These are phyloP conservation scores for Cheilosia grossa DNA, from an alignment of 2,888 invertebrate species.

Conservation along the genomic window DNA sequence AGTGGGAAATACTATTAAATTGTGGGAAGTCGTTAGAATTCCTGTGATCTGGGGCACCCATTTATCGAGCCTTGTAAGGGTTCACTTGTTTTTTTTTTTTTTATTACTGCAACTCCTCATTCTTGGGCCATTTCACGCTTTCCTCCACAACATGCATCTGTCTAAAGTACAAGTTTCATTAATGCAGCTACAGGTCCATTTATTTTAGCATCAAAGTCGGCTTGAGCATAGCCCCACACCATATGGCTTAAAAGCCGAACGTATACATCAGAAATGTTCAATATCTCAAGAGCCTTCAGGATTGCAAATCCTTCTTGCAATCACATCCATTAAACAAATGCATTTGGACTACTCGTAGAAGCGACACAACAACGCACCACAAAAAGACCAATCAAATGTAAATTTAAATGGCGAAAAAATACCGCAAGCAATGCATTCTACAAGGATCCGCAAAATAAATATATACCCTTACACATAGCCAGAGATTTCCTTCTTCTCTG, in stretches of 20 bases:
- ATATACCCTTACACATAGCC: slow-evolving; percentile 6
- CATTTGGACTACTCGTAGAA: slow-evolving; percentile 56
- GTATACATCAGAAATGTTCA: slow-evolving; percentile 26
- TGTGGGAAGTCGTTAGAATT: too few species aligned
- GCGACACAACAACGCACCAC: slow-evolving; percentile 41
- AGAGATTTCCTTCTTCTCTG: slow-evolving; percentile 32
- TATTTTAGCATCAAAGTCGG: slow-evolving; percentile 9
- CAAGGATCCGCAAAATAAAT: slow-evolving; percentile 49
- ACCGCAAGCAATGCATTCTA: slow-evolving; percentile 73
- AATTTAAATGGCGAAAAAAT: slow-evolving; percentile 72
- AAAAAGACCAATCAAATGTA: slow-evolving; percentile 74
- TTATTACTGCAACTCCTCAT: too few species aligned
- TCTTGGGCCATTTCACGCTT: too few species aligned
- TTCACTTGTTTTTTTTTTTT: too few species aligned
- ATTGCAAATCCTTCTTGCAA: slow-evolving; percentile 20
- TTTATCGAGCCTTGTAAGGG: too few species aligned
- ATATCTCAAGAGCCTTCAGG: slow-evolving; percentile 38
- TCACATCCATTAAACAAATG: slow-evolving; percentile 58
- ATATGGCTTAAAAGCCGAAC: slow-evolving; percentile 2
- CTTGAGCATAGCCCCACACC: not conserved
- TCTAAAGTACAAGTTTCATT: slow-evolving; percentile 8
- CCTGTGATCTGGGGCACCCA: too few species aligned
- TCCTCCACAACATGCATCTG: not conserved
- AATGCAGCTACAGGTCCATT: slow-evolving; percentile 37
- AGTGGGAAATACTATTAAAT: too few species aligned